Evolutionary conservation across 2,888 invertebrate genomes (phyloP).

Genomic region (Lepeophtheirus nordmannii): DNA sequence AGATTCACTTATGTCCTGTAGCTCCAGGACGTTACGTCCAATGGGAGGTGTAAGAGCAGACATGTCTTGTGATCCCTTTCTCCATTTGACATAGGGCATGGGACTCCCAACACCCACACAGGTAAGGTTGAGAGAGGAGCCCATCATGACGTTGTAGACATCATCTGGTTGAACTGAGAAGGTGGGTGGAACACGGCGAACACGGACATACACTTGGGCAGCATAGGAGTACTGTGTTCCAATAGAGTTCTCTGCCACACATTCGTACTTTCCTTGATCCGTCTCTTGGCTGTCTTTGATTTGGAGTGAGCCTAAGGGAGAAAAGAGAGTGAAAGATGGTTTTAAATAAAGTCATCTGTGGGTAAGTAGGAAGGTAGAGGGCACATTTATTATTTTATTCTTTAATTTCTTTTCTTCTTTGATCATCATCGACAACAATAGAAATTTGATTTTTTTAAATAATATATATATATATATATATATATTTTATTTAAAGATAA

Average conservation of each 20-base stretch:
- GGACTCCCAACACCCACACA: conserved; percentile 96
- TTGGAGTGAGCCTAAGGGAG: conserved; percentile 57
- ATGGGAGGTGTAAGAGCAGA: conserved; percentile 64
- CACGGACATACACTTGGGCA: conserved; percentile 75
- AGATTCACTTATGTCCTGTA: conserved; percentile 73
- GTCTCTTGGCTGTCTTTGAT: conserved; percentile 74
- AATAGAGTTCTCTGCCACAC: conserved; percentile 79
- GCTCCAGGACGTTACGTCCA: conserved; percentile 61
- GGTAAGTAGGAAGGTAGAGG: not conserved
- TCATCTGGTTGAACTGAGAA: conserved; percentile 82
- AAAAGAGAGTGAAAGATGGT: conserved; percentile 20
- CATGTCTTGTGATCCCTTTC: conserved; percentile 44
- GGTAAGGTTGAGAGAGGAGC: conserved; percentile 74
- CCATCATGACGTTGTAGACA: conserved; percentile 74
- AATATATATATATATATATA: conserved; percentile 22
- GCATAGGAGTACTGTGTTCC: conserved; percentile 88
- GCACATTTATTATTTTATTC: no score
- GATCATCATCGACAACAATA: no score
- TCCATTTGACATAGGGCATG: conserved; percentile 81
- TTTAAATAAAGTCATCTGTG: not conserved
- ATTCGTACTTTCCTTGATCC: conserved; percentile 90
- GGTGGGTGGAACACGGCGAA: conserved; percentile 81
- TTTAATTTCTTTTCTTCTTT: no score
- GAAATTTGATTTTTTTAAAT: no score
- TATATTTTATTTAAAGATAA: conserved; percentile 20